A percentile compares a stretch with the other conserved stretches of the same genome.
Evolutionary conservation across 2,113 vertebrate genomes (phyloP).

Genomic region (Romanogobio albipinnatus): DNA sequence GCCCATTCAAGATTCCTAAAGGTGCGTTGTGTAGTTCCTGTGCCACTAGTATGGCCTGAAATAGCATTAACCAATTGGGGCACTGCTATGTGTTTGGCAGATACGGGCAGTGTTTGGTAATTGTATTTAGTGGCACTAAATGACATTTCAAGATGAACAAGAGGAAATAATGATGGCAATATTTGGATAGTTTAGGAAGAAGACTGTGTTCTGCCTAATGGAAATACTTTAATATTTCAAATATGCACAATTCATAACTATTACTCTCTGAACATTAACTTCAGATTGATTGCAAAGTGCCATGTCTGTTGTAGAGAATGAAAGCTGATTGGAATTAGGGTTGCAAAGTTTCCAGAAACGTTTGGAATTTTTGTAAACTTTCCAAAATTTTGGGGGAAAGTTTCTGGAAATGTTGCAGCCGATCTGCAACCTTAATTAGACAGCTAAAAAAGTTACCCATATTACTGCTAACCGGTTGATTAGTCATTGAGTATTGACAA

Average conservation of each 20-base stretch:
- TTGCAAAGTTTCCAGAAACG: too few species aligned
- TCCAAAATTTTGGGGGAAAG: too few species aligned
- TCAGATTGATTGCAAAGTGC: conserved; percentile 8
- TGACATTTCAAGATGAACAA: background rate
- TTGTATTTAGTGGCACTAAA: background rate
- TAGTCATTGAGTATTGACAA: conserved; percentile 3
- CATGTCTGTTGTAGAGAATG: conserved; percentile 1
- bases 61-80: background rate
- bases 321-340: background rate
- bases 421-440: too few species aligned
- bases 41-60: background rate
- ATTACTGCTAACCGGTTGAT: background rate
- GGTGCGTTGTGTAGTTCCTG: background rate
- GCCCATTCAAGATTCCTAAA: background rate
- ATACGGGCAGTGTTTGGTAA: background rate
- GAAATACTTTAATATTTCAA: background rate
- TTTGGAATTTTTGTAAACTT: too few species aligned
- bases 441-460: background rate
- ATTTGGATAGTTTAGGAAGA: background rate
- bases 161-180: background rate
- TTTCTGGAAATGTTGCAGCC: too few species aligned
- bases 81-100: background rate
- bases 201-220: background rate
- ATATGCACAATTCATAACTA: background rate
- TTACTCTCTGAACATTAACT: background rate